Conservation (phyloP, 2,113 vertebrate genomes). For the Dendrocopos noguchii region DNA sequence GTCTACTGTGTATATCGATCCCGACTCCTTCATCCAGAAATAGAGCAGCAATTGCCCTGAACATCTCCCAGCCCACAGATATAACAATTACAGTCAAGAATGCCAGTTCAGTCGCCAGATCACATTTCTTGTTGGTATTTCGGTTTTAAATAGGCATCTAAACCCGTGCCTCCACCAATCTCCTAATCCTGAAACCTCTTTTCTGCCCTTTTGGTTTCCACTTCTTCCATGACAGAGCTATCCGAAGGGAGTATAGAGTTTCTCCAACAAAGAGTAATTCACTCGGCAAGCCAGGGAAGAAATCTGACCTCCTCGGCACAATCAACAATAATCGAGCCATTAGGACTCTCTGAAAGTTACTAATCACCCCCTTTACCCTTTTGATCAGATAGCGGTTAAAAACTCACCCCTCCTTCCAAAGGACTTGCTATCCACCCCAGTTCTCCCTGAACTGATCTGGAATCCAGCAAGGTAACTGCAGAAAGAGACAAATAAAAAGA, state of each 20-base stretch:
- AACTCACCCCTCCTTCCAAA: conserved; percentile 98
- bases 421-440: conserved; percentile 97
- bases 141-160: conserved; percentile 69
- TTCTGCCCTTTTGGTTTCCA: conserved; percentile 81
- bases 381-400: conserved; percentile 52
- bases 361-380: conserved; percentile 70
- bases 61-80: conserved; percentile 58
- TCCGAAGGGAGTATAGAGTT: conserved; percentile 88
- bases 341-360: conserved; percentile 76
- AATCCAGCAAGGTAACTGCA: conserved; percentile 97
- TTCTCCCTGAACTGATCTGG: conserved; percentile 95
- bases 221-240: conserved; percentile 69
- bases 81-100: conserved; percentile 60
- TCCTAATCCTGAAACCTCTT: conserved; percentile 80
- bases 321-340: conserved; percentile 87
- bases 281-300: conserved; percentile 84
- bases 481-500: conserved; percentile 53
- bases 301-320: conserved; percentile 88
- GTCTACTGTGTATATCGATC: neutral
- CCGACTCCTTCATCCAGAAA: conserved; percentile 28
- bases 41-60: conserved; percentile 24
- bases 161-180: conserved; percentile 56
- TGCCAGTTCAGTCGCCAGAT: conserved; percentile 61
- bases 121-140: conserved; percentile 69
- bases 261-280: conserved; percentile 93